These are phyloP conservation scores for Himalopsyche anomala DNA, from an alignment of 2,888 invertebrate species.

Conservation along the genomic window DNA sequence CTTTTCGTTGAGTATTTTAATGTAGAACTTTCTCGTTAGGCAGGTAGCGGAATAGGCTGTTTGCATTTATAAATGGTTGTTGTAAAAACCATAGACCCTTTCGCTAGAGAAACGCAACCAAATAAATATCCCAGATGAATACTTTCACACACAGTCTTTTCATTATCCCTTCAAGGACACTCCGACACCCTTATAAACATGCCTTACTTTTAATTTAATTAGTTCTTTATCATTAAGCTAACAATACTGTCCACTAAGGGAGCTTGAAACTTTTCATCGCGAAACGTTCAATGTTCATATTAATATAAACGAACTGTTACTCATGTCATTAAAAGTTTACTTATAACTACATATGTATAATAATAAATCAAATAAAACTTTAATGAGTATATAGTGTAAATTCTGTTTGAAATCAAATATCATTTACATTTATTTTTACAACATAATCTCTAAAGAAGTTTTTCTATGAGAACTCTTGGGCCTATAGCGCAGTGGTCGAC, in stretches of 20 bases:
- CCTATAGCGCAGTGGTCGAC: too few species aligned
- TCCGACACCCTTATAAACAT: background rate
- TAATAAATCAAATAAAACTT: too few species aligned
- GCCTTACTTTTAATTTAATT: background rate
- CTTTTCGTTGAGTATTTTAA: background rate
- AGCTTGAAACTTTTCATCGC: background rate
- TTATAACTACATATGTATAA: too few species aligned
- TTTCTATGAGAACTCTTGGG: too few species aligned
- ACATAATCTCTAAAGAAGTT: too few species aligned
- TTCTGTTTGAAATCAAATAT: too few species aligned
- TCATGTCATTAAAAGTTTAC: too few species aligned
- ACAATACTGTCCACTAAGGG: background rate
- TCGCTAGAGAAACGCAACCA: constrained; percentile 23
- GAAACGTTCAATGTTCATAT: too few species aligned
- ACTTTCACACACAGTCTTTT: constrained; percentile 29
- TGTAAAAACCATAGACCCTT: constrained; percentile 46
- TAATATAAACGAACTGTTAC: too few species aligned
- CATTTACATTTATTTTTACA: too few species aligned
- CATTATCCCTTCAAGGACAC: constrained; percentile 6
- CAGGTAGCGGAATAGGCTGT: constrained; percentile 42
- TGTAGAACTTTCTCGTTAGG: constrained; percentile 25
- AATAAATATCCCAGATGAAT: constrained; percentile 34
- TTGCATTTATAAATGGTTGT: constrained; percentile 50
- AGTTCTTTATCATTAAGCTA: background rate
- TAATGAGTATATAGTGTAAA: too few species aligned